Evolutionary conservation across 2,888 invertebrate genomes (phyloP).

Genomic region (Polia nebulosa): DNA sequence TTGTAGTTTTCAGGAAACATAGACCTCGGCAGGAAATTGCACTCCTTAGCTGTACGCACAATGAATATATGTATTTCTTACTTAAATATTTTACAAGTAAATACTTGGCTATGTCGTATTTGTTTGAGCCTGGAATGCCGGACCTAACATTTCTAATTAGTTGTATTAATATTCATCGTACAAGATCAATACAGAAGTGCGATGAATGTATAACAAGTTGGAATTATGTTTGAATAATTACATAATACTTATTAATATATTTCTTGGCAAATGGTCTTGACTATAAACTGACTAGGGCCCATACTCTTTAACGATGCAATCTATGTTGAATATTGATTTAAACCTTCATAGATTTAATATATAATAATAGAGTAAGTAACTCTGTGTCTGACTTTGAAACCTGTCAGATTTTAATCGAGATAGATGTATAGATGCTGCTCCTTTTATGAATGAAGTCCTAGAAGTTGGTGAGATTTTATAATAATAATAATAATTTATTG

Average conservation of each 20-base stretch:
- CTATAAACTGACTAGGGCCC: not conserved
- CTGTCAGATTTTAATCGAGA: not conserved
- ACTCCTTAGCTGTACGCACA: no score
- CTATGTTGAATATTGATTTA: not conserved
- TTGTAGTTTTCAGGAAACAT: no score
- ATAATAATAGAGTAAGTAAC: not conserved
- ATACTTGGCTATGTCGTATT: slow-evolving; percentile 25
- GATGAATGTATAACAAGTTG: slow-evolving; percentile 36
- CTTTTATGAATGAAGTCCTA: no score
- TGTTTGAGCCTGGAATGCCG: slow-evolving; percentile 40
- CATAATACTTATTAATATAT: not conserved
- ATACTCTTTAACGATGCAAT: not conserved
- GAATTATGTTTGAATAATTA: slow-evolving; percentile 9
- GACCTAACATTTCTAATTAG: slow-evolving; percentile 55
- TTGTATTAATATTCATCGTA: slow-evolving; percentile 45
- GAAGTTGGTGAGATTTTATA: no score
- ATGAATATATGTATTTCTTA: no score
- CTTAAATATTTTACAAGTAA: slow-evolving; percentile 43
- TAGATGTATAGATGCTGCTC: no score
- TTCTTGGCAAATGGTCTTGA: not conserved
- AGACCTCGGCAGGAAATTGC: no score
- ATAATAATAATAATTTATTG: no score
- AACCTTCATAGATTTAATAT: not conserved
- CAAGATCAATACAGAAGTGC: slow-evolving; percentile 53
- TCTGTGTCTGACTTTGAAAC: not conserved